Evolutionary conservation across 2,797 vertebrate species (phyloP).

Genomic region (Dromococcyx pavoninus): DNA sequence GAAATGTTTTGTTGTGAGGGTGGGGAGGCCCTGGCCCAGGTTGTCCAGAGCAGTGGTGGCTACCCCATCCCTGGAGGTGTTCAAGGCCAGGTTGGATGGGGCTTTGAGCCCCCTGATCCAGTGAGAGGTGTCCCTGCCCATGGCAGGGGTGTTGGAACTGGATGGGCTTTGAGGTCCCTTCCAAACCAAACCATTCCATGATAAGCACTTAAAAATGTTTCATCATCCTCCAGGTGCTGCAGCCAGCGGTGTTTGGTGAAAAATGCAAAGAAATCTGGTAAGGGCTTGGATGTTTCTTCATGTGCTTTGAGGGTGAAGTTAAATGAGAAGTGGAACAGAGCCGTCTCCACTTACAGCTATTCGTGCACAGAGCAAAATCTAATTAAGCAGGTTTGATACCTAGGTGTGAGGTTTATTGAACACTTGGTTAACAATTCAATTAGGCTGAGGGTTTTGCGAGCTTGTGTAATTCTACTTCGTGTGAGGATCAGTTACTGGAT

Average conservation of each 20-base stretch:
- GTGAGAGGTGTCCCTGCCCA: too few relatives aligned
- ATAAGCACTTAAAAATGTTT: background rate
- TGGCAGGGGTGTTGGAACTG: too few relatives aligned
- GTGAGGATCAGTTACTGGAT: conserved; percentile 17
- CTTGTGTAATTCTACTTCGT: background rate
- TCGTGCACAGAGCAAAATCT: background rate
- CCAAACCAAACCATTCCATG: too few relatives aligned
- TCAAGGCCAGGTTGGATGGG: too few relatives aligned
- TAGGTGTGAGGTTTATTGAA: conserved; percentile 38
- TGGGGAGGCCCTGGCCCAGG: too few relatives aligned
- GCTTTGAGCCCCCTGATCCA: too few relatives aligned
- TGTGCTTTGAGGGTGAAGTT: background rate
- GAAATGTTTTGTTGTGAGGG: too few relatives aligned
- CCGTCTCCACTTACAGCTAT: background rate
- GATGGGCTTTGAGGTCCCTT: too few relatives aligned
- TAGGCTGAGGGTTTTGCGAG: background rate
- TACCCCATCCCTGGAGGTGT: too few relatives aligned
- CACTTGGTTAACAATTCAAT: conserved; percentile 28
- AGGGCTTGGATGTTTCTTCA: background rate
- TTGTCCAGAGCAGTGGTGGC: too few relatives aligned
- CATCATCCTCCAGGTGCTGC: background rate
- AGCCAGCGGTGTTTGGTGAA: background rate
- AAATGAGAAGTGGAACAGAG: background rate
- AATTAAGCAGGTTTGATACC: background rate
- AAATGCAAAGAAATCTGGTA: background rate